Evolutionary conservation across 2,888 invertebrate species (phyloP).

Genomic region (Margaritifera margaritifera): DNA sequence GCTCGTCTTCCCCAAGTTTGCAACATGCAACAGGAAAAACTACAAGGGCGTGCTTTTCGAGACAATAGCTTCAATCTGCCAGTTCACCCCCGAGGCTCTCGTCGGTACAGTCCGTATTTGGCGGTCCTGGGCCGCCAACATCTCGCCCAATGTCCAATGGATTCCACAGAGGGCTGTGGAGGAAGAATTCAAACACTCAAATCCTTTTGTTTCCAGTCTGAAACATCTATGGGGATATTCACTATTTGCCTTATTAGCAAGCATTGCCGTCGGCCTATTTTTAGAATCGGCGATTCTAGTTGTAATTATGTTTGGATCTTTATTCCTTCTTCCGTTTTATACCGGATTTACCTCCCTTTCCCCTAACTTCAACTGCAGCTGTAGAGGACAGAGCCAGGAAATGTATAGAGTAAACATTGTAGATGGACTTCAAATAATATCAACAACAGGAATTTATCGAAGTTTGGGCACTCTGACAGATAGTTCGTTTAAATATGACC

Average conservation of each 20-base stretch:
- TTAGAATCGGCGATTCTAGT: slow-evolving; percentile 43
- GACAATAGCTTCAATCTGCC: slow-evolving; percentile 59
- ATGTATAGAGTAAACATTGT: slow-evolving; percentile 11
- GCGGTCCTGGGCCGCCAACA: slow-evolving; percentile 57
- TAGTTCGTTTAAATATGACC: slow-evolving; percentile 4
- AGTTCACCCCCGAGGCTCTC: slow-evolving; percentile 65
- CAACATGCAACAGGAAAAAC: slow-evolving; percentile 56
- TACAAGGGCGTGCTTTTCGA: slow-evolving; percentile 57
- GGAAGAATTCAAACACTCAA: slow-evolving; percentile 59
- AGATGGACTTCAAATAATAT: slow-evolving; percentile 5
- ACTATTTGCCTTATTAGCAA: slow-evolving; percentile 43
- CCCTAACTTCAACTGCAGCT: slow-evolving; percentile 32
- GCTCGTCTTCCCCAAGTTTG: slow-evolving; percentile 63
- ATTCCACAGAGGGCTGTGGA: slow-evolving; percentile 64
- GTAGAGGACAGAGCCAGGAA: slow-evolving; percentile 8
- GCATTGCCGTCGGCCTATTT: slow-evolving; percentile 49
- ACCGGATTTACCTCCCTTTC: slow-evolving; percentile 60
- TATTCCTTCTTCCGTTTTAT: slow-evolving; percentile 56
- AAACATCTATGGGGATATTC: slow-evolving; percentile 65
- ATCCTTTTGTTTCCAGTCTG: slow-evolving; percentile 61
- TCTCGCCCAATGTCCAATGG: slow-evolving; percentile 60
- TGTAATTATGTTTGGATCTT: slow-evolving; percentile 51
- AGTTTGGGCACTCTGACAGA: slow-evolving; percentile 16
- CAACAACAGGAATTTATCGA: slow-evolving; percentile 11
- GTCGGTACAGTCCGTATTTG: slow-evolving; percentile 61